Conservation (phyloP, 2,797 vertebrate species). For the Hydrophis major region DNA sequence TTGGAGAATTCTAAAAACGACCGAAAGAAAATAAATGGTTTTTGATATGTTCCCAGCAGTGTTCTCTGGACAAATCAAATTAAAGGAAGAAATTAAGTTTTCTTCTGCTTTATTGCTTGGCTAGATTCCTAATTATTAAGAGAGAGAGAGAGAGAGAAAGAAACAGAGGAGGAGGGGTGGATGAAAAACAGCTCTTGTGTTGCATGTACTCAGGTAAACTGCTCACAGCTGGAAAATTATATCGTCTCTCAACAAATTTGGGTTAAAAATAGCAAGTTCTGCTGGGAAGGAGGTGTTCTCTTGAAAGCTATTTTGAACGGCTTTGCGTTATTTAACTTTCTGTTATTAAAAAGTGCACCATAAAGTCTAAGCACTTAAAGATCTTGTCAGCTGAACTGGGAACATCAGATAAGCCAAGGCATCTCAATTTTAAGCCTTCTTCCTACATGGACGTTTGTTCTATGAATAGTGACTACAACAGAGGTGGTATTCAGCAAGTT, state of each 20-base stretch:
- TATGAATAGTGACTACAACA: neutral
- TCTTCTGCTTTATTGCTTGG: constrained; percentile 47
- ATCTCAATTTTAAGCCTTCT: constrained; percentile 10
- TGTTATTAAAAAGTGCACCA: neutral
- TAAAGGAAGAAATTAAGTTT: constrained; percentile 43
- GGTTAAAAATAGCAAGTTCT: constrained; percentile 30
- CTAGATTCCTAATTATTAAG: constrained; percentile 47
- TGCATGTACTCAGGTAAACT: constrained; percentile 34
- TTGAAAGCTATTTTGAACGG: constrained; percentile 21
- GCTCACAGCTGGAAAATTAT: constrained; percentile 33
- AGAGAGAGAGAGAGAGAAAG: neutral
- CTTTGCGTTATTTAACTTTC: constrained; percentile 21
- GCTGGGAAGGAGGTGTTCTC: constrained; percentile 13
- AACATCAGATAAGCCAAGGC: neutral
- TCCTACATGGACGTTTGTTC: neutral
- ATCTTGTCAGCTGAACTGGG: constrained; percentile 7
- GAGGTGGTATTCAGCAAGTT: too few species aligned
- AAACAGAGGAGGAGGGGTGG: neutral
- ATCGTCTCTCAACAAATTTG: constrained; percentile 36
- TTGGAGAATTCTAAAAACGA: neutral
- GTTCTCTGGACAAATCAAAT: constrained; percentile 26
- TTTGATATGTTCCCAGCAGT: constrained; percentile 15
- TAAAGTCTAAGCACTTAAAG: neutral
- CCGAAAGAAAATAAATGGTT: constrained; percentile 13
- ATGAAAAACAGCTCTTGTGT: constrained; percentile 26